Conservation (phyloP, 1,140 invertebrate genomes). For the Calephelis virginiensis region DNA sequence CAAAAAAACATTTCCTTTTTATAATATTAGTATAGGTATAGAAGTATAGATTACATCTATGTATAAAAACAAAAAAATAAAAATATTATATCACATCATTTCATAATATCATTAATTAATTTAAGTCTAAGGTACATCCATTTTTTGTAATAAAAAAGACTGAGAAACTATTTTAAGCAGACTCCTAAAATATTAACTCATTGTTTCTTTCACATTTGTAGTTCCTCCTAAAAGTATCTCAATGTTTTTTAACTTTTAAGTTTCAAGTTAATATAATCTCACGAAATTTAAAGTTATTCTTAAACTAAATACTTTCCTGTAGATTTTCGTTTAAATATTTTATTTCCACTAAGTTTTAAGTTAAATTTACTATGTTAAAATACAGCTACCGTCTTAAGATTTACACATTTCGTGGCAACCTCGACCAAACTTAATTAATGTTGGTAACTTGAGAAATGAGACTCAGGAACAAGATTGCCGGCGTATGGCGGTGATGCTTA, state of each 20-base stretch:
- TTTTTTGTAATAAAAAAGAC: no score
- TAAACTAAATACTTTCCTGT: no score
- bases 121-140: no score
- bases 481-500: slow-evolving; percentile 10
- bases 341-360: slow-evolving; percentile 4
- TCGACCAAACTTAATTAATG: slow-evolving; percentile 12
- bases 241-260: neutral
- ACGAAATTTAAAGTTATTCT: neutral
- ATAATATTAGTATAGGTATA: no score
- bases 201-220: neutral
- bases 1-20: no score
- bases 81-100: no score
- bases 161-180: no score
- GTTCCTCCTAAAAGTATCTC: neutral
- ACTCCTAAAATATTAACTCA: neutral
- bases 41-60: no score
- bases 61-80: no score
- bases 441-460: slow-evolving; percentile 9
- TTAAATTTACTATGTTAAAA: slow-evolving; percentile 6
- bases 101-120: no score
- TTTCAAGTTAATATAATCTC: neutral
- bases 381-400: slow-evolving; percentile 7
- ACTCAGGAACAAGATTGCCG: slow-evolving; percentile 6
- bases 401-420: slow-evolving; percentile 6
- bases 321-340: neutral